Evolutionary conservation across 2,113 vertebrate genomes (phyloP).

Genomic region (Crocuta crocuta): DNA sequence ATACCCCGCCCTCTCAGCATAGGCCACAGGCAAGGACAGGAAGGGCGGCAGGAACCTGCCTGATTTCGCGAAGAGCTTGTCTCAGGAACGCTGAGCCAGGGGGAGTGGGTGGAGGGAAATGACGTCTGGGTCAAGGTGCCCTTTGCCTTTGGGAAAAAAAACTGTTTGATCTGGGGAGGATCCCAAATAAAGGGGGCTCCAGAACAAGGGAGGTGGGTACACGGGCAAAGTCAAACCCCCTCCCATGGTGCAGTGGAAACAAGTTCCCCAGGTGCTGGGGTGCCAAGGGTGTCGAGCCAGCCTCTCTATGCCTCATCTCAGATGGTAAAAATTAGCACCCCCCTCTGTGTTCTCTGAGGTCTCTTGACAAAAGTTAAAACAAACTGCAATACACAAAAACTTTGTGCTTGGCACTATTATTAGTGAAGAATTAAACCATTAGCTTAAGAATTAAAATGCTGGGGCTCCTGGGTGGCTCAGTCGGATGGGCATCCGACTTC

Average conservation of each 20-base stretch:
- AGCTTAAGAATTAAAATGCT: not conserved
- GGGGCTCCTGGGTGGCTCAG: too few relatives aligned
- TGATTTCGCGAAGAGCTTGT: not conserved
- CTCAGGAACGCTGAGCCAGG: not conserved
- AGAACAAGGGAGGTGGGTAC: not conserved
- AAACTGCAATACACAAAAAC: not conserved
- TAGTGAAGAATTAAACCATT: not conserved
- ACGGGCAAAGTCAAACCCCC: not conserved
- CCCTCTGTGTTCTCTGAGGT: not conserved
- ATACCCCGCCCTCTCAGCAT: accelerated
- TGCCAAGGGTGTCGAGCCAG: not conserved
- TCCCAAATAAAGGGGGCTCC: not conserved
- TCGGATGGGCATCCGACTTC: too few relatives aligned
- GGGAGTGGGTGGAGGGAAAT: not conserved
- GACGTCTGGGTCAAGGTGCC: not conserved
- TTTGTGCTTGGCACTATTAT: not conserved
- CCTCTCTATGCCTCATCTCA: not conserved
- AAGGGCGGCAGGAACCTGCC: not conserved
- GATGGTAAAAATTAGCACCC: not conserved
- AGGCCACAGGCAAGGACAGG: not conserved
- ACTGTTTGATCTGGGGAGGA: not conserved
- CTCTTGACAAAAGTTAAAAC: not conserved
- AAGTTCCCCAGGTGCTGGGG: not conserved
- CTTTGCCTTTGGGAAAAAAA: not conserved
- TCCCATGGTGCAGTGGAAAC: not conserved